Conservation (phyloP, 2,888 invertebrate species). For the Druceiella hillmani region DNA sequence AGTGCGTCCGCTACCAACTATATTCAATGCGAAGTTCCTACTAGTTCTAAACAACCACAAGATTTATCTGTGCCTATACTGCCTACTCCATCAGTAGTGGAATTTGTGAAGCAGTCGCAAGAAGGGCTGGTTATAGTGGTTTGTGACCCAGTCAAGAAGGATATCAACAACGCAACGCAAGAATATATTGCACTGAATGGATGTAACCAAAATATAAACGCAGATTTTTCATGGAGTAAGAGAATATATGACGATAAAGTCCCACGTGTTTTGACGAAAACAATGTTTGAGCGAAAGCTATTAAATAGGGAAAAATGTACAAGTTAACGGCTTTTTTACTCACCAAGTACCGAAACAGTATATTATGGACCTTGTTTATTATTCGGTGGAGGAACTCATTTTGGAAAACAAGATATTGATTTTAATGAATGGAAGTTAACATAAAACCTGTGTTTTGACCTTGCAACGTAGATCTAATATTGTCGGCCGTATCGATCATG, state of each 20-base stretch:
- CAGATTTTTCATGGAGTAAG: conserved; percentile 14
- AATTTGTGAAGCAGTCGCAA: conserved; percentile 10
- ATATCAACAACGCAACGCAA: conserved; percentile 12
- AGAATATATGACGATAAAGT: conserved; percentile 12
- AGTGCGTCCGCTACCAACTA: conserved; percentile 6
- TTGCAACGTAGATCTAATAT: too few species aligned
- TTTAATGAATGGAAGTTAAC: too few species aligned
- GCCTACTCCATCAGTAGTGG: conserved; percentile 8
- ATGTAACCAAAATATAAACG: conserved; percentile 12
- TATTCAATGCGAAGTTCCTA: conserved; percentile 8
- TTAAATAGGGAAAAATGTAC: too few species aligned
- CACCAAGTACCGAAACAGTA: too few species aligned
- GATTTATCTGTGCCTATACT: conserved; percentile 7
- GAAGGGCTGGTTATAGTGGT: conserved; percentile 9
- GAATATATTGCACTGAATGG: conserved; percentile 14
- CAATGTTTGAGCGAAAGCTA: too few species aligned
- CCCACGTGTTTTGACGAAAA: conserved; percentile 13
- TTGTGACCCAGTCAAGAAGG: conserved; percentile 13
- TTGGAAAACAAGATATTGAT: too few species aligned
- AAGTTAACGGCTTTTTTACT: too few species aligned
- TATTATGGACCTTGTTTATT: too few species aligned
- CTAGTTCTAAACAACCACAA: conserved; percentile 10
- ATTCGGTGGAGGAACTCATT: too few species aligned
- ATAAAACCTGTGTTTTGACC: too few species aligned
- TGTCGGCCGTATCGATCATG: too few species aligned